Percentiles rank a stretch among this genome's conserved stretches.
phyloP scores from a whole-genome alignment of 2,888 invertebrate species.

The Pollenia amentaria region DNA sequence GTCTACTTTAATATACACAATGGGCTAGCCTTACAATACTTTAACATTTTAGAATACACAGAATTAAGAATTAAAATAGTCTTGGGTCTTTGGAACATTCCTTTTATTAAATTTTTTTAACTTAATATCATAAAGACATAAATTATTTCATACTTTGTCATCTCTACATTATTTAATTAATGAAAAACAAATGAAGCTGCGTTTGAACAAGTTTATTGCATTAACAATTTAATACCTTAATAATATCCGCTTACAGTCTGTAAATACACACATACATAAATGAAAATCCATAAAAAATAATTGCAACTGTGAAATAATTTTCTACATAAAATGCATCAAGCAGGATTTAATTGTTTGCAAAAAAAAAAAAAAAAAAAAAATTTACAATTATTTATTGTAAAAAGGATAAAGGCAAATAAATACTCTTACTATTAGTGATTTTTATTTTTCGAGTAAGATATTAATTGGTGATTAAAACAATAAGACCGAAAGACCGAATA shows the following conservation, averaged over 20 bases:
- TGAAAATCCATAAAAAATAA: constrained; percentile 6
- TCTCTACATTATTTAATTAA: background rate
- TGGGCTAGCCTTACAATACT: no score
- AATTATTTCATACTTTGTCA: no score
- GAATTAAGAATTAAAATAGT: no score
- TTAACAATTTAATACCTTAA: constrained; percentile 5
- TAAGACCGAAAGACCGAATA: no score
- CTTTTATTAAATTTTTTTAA: background rate
- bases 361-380: background rate
- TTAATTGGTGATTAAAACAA: no score
- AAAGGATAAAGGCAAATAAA: background rate
- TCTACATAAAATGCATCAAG: background rate
- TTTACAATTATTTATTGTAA: background rate
- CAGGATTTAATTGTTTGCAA: background rate
- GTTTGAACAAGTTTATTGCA: background rate
- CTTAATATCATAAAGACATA: no score
- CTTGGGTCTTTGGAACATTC: background rate
- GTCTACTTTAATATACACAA: no score
- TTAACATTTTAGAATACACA: no score
- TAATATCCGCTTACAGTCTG: constrained; percentile 6
- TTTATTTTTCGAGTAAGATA: background rate
- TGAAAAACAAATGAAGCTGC: background rate
- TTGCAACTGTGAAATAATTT: background rate
- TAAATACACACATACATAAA: background rate
- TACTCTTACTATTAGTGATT: background rate